Base-by-base conservation (phyloP, 2,797 vertebrate genomes). In the Gymnocypris eckloni region DNA sequence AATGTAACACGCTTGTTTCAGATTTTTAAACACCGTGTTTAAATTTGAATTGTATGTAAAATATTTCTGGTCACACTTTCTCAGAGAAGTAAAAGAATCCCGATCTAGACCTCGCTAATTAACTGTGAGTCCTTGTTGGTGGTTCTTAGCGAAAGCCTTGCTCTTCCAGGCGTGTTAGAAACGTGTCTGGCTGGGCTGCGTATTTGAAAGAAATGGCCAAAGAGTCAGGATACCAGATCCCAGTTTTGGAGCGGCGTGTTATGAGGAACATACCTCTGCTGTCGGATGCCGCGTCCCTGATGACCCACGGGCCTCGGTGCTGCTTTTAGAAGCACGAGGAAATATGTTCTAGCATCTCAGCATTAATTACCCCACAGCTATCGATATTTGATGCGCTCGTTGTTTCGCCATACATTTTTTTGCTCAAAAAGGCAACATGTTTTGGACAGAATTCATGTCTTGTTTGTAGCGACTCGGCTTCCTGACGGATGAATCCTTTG, bases 201-300 rank as follows among this genome's bases (percentile, higher is more conserved):
- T 52, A 83, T 77, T 78, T 16, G 39, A 75, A 48, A 28, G 76
- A 86, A 82, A 79, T 61, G 69, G 73, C 45, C 86, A 41, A 86
- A 83, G 87, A 86, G 64, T 85, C 45, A 20, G 79, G 79, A 87
- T 89, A 79, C 81, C 79, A 80, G 86, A 78, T 87, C 59, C 83
- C 85, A 87, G 81, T 81, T 84, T 81, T 77, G 73, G 76, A 69
- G 80, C 59, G 54, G 70, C 75, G 86, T 70, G 72, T 61, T 66
- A 20, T 71, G 33, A 84, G 71, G 78, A 71, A 22, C 33, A 45
- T 79, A 52, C 73, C 76, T 81, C 61, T 82, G 48, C 82, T 75
- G 70, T 54, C 59, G 33, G 84, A 61, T 82, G 48, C 67, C 39
- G 67, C 4, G 81, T 78, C 79, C 75, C 37, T 20, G 66, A 43